phyloP scores from a whole-genome alignment of 2,888 invertebrate species.

The Cybosia mesomella region DNA sequence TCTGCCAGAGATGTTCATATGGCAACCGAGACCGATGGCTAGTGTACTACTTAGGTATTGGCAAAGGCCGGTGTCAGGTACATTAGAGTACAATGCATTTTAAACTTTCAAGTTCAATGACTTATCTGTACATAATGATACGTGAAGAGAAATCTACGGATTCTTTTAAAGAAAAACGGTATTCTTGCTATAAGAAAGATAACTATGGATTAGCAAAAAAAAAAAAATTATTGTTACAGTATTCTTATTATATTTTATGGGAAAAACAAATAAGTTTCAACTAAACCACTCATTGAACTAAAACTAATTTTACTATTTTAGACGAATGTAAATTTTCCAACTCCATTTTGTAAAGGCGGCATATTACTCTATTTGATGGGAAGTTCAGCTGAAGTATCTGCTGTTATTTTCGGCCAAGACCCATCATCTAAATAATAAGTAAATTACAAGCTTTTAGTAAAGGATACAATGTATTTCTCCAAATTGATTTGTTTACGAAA shows the following conservation, averaged over 20 bases:
- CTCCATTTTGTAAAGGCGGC: slow-evolving; percentile 10
- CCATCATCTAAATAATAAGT: not conserved
- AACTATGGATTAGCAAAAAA: too few relatives aligned
- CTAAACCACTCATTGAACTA: not conserved
- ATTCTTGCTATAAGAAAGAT: too few relatives aligned
- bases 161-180: too few relatives aligned
- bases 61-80: too few relatives aligned
- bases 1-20: too few relatives aligned
- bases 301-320: slow-evolving; percentile 12
- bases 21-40: too few relatives aligned
- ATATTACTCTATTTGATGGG: slow-evolving; percentile 1
- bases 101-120: too few relatives aligned
- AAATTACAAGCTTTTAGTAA: slow-evolving; percentile 2
- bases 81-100: too few relatives aligned
- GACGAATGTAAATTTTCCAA: slow-evolving; percentile 15
- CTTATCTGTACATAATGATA: too few relatives aligned
- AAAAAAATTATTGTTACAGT: too few relatives aligned
- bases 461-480: not conserved
- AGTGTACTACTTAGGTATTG: too few relatives aligned
- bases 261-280: slow-evolving; percentile 4
- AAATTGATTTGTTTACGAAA: slow-evolving; percentile 4
- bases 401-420: slow-evolving; percentile 1
- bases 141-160: too few relatives aligned
- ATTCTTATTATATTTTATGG: not conserved
- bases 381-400: not conserved